These are phyloP conservation scores for Crocodylus rhombifer DNA, from an alignment of 2,797 vertebrate genomes.

Conservation along the genomic window DNA sequence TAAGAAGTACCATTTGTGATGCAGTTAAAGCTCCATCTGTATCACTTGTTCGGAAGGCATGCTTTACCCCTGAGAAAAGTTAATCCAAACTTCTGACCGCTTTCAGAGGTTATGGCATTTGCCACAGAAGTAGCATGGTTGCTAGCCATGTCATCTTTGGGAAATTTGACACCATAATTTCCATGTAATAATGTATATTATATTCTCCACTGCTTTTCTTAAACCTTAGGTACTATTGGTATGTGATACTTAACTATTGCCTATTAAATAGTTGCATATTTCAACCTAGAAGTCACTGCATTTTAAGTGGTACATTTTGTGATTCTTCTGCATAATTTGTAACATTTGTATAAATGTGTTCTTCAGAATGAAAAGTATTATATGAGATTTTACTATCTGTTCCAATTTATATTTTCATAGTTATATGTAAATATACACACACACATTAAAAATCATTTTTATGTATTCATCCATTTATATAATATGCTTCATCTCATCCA, in stretches of 20 bases:
- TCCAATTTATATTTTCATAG: background rate
- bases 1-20: background rate
- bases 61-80: background rate
- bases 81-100: background rate
- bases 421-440: background rate
- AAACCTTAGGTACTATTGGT: background rate
- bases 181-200: background rate
- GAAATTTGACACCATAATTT: background rate
- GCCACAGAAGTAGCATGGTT: background rate
- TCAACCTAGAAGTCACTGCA: fast-evolving
- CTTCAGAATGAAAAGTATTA: background rate
- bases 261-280: background rate
- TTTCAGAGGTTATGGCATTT: background rate
- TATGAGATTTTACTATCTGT: background rate
- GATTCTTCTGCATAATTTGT: background rate
- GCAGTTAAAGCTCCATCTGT: background rate
- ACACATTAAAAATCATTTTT: background rate
- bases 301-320: background rate
- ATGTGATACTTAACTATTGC: background rate
- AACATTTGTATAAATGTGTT: background rate
- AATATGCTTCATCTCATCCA: background rate
- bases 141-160: background rate
- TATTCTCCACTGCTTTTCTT: background rate
- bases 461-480: background rate
- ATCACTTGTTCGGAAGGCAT: background rate